phyloP scores from a whole-genome alignment of 2,888 invertebrate species.

The Drosophila meridiana region DNA sequence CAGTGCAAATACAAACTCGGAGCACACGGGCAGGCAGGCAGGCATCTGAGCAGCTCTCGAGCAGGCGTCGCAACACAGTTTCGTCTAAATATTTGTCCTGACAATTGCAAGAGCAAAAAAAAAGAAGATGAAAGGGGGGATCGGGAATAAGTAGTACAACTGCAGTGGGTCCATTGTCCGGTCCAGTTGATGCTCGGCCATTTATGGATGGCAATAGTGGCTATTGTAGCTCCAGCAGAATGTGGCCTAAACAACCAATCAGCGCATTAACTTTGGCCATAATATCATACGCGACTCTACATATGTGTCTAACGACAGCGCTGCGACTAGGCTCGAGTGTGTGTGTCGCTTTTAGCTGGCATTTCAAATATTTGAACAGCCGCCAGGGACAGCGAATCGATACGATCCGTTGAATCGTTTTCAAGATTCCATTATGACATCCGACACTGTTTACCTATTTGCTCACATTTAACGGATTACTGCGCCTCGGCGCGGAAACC shows the following conservation, averaged over 20 bases:
- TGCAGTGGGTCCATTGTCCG: constrained; percentile 35
- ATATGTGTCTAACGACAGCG: neutral
- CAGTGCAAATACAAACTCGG: constrained; percentile 24
- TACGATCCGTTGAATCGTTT: constrained; percentile 32
- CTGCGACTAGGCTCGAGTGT: neutral
- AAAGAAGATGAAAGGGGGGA: neutral
- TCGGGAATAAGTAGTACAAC: neutral
- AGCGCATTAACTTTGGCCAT: constrained; percentile 19
- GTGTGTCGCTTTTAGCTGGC: constrained; percentile 37
- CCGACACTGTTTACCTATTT: constrained; percentile 77
- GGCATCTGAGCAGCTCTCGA: constrained; percentile 23
- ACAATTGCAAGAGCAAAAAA: constrained; percentile 15
- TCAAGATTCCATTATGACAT: constrained; percentile 73
- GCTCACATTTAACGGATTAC: constrained; percentile 85
- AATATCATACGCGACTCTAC: neutral
- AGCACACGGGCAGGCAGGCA: constrained; percentile 7
- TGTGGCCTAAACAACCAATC: constrained; percentile 44
- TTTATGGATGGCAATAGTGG: constrained; percentile 48
- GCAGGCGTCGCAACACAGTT: constrained; percentile 27
- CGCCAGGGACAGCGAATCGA: constrained; percentile 56
- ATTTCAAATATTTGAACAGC: constrained; percentile 62
- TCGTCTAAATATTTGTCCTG: constrained; percentile 53
- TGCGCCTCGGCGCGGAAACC: constrained; percentile 68
- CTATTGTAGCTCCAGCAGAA: constrained; percentile 17
- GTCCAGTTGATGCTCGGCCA: constrained; percentile 40